These are phyloP conservation scores for Numida meleagris DNA, from an alignment of 2,113 vertebrate genomes.

Conservation along the genomic window DNA sequence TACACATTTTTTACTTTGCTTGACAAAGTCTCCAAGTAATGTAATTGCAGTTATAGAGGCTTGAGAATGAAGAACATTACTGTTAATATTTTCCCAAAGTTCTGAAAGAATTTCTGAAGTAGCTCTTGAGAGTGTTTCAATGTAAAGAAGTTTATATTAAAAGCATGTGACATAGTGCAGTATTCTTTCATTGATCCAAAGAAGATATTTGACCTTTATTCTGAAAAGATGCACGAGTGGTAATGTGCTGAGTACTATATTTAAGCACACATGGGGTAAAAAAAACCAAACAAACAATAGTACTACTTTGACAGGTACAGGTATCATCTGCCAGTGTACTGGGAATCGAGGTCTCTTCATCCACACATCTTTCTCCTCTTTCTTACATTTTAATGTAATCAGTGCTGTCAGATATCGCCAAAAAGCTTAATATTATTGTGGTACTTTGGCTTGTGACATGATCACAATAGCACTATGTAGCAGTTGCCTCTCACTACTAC, in stretches of 20 bases:
- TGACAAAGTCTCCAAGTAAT: background rate
- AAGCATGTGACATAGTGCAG: background rate
- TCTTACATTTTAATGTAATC: background rate
- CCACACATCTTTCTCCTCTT: background rate
- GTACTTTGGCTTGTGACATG: background rate
- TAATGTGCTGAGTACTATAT: background rate
- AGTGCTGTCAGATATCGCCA: background rate
- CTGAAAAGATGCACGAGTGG: background rate
- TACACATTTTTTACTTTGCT: background rate
- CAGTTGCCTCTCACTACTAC: background rate
- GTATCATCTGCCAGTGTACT: background rate
- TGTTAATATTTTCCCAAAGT: background rate
- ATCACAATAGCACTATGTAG: background rate
- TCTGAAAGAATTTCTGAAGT: background rate
- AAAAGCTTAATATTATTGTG: background rate
- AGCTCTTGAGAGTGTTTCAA: background rate
- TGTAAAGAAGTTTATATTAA: background rate
- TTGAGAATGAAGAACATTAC: background rate
- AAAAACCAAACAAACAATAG: accelerated
- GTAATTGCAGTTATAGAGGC: background rate
- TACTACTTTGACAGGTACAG: background rate
- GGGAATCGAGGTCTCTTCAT: background rate
- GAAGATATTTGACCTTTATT: background rate
- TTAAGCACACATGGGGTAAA: background rate
- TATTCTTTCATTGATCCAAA: background rate